Evolutionary conservation across 1,140 invertebrate genomes (phyloP).

Genomic region (Pararge aegeria): DNA sequence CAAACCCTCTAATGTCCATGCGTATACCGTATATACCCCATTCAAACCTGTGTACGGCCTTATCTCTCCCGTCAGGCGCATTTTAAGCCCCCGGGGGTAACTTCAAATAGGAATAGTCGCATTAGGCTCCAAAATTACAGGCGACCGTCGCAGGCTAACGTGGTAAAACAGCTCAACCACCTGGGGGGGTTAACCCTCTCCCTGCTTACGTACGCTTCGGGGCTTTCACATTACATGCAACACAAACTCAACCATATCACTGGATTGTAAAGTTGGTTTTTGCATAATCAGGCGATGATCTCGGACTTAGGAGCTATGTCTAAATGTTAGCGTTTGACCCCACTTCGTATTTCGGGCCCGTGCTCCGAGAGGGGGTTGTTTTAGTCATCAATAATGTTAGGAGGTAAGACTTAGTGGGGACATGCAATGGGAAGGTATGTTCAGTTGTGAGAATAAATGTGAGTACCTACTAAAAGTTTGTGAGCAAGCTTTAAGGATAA

Average conservation of each 20-base stretch:
- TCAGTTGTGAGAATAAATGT: background rate
- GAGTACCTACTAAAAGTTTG: background rate
- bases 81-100: slow-evolving; percentile 63
- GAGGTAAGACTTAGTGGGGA: slow-evolving; percentile 65
- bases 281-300: slow-evolving; percentile 1
- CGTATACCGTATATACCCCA: slow-evolving; percentile 27
- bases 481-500: background rate
- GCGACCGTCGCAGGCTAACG: slow-evolving; percentile 75
- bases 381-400: slow-evolving; percentile 77
- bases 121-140: slow-evolving; percentile 77
- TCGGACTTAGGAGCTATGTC: slow-evolving; percentile 44
- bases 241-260: slow-evolving; percentile 27
- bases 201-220: slow-evolving; percentile 24
- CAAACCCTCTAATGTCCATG: slow-evolving; percentile 36
- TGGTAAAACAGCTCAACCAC: slow-evolving; percentile 73
- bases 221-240: background rate
- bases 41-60: slow-evolving; percentile 39
- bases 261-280: slow-evolving; percentile 28
- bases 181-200: slow-evolving; percentile 62
- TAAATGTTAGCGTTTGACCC: slow-evolving; percentile 70
- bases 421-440: slow-evolving; percentile 30
- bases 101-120: slow-evolving; percentile 76
- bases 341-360: slow-evolving; percentile 68
- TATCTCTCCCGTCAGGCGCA: slow-evolving; percentile 68
- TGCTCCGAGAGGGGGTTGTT: slow-evolving; percentile 48